These are phyloP conservation scores for Xyrauchen texanus DNA, from an alignment of 2,113 vertebrate species.

Conservation along the genomic window DNA sequence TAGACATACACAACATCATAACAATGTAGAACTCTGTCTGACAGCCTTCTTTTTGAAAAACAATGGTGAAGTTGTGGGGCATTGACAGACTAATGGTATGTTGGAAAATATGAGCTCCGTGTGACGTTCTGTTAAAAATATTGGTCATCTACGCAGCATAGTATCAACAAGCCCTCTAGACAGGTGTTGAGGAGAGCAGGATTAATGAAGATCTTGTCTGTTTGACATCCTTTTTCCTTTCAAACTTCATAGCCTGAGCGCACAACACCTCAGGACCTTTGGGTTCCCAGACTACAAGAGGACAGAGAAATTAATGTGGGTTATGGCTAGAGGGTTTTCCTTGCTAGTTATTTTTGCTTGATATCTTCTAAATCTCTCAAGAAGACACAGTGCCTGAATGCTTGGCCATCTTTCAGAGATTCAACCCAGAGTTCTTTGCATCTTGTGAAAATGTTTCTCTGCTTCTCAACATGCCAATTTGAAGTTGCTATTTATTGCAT, in stretches of 20 bases:
- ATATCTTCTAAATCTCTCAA: background rate
- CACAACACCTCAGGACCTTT: constrained; percentile 51
- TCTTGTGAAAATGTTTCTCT: background rate
- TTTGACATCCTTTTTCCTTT: constrained; percentile 30
- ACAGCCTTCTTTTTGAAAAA: constrained; percentile 10
- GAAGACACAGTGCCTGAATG: background rate
- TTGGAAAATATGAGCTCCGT: constrained; percentile 15
- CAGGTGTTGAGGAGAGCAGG: constrained; percentile 38
- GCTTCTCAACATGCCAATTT: constrained; percentile 14
- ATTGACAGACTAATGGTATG: constrained; percentile 29
- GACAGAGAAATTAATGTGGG: constrained; percentile 51
- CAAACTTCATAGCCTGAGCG: constrained; percentile 57
- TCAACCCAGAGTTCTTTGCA: background rate
- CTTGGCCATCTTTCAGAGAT: constrained; percentile 2
- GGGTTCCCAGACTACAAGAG: constrained; percentile 38
- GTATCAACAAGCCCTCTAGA: constrained; percentile 53
- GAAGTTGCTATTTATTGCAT: constrained; percentile 42
- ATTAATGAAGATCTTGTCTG: constrained; percentile 44
- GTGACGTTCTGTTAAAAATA: constrained; percentile 29
- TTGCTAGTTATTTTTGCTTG: background rate
- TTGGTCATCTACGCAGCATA: constrained; percentile 49
- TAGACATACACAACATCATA: constrained; percentile 4
- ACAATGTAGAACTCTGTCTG: constrained; percentile 4
- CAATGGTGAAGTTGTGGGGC: constrained; percentile 7
- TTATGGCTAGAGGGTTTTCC: constrained; percentile 25